These are phyloP conservation scores for Paracentrotus lividus DNA, from an alignment of 53 echinoderm and acorn worm species.

Conservation along the genomic window DNA sequence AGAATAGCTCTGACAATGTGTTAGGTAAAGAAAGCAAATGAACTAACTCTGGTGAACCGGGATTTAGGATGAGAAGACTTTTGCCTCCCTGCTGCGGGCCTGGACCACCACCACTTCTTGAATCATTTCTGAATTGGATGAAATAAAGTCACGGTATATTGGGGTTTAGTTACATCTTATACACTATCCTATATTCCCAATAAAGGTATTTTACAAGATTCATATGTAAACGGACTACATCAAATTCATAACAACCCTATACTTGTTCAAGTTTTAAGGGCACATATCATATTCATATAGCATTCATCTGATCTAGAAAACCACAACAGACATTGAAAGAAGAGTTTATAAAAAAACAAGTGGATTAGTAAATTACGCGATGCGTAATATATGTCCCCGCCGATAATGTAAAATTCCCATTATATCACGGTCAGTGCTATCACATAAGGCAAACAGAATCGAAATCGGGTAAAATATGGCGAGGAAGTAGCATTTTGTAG, in stretches of 20 bases:
- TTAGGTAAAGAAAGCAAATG: neutral
- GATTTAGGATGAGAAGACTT: constrained; percentile 40
- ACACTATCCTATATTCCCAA: neutral
- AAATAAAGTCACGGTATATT: constrained; percentile 14
- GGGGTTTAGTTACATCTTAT: constrained; percentile 48
- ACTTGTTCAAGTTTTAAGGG: neutral
- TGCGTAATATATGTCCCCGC: no score
- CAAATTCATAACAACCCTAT: neutral
- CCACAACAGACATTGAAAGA: no score
- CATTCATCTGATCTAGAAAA: no score
- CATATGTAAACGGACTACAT: neutral
- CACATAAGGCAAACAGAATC: no score
- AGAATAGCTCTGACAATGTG: constrained; percentile 14
- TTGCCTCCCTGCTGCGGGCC: constrained; percentile 44
- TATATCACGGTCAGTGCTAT: no score
- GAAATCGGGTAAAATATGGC: no score
- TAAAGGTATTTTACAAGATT: neutral
- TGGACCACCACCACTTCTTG: constrained; percentile 28
- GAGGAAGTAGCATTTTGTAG: no score
- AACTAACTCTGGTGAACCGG: constrained; percentile 55
- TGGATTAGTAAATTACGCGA: no score
- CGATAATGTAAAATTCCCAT: no score
- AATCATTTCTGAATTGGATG: constrained; percentile 58
- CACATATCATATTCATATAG: no score
- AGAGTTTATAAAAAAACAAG: no score